Base-by-base conservation (phyloP, 2,113 vertebrate species). In the Ptychochromis oligacanthus region DNA sequence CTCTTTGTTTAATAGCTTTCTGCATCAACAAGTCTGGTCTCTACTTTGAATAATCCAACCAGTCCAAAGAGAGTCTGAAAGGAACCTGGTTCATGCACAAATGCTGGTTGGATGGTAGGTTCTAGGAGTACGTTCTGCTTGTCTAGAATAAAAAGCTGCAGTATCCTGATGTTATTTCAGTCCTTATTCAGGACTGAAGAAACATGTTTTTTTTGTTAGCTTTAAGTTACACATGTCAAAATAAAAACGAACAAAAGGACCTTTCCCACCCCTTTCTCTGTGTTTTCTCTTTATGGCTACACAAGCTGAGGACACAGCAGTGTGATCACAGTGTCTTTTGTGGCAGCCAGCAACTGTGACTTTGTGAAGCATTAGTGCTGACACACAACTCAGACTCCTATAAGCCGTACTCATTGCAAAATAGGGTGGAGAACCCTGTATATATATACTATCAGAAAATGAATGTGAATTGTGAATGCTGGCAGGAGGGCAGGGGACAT, bases 291-390 rank as follows among this genome's bases (percentile, higher is more conserved):
- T 64, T 64, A 13, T 64, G n/a, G 22, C 7, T 36, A 64, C 36
- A 40, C 62, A 24, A 65, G n/a, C 13, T 65, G 24, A 65, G 62
- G 22, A 43, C 61, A 64, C 61, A 0, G 4, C 61, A 24, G 61
- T 2, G 0, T 40, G 0, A 64, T 40, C 36, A 64, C n/a, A 40
- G n/a, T 24, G 15, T 43, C 7, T 43, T 10, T 24, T 31, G 28
- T 31, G 28, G 28, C 62, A 65, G n/a, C 36, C 40, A 24, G 62
- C 36, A 65, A 43, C 36, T 43, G 62, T 65, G 24, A 65, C 61
- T 43, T 1, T 64, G 61, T 40, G 34, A 7, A 40, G 61, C 36
- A 22, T 20, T n/a, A 4, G 12, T 43, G 40, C 22, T 7, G 1
- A 43, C 22, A 65, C 1, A 65, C 62, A 24, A 65, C 36, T 65